phyloP scores from a whole-genome alignment of 1,140 invertebrate species.

The Tetraneura akinire region DNA sequence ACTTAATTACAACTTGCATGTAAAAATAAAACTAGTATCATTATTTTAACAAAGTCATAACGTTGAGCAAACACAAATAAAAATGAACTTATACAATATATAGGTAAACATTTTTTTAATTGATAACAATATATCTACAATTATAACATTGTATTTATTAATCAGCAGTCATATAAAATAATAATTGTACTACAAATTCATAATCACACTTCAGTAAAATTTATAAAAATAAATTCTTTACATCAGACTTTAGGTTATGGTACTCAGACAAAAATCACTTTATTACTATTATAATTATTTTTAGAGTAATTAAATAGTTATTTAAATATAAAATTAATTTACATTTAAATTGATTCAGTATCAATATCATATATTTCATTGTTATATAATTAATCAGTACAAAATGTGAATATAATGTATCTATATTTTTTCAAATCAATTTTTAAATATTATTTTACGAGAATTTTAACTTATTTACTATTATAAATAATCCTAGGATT shows the following conservation, averaged over 20 bases:
- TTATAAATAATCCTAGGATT: too few species aligned
- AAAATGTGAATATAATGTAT: too few species aligned
- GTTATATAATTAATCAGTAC: too few species aligned
- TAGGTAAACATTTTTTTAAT: background rate
- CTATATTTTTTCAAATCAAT: too few species aligned
- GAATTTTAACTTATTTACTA: too few species aligned
- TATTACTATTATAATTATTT: background rate
- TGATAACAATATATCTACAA: slow-evolving; percentile 7
- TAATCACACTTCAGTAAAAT: background rate
- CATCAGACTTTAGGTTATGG: slow-evolving; percentile 4
- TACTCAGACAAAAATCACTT: too few species aligned
- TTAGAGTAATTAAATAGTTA: background rate
- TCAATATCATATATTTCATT: too few species aligned
- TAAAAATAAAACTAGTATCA: background rate
- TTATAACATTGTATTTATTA: background rate
- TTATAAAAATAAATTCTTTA: background rate
- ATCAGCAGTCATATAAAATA: background rate
- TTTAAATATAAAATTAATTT: background rate
- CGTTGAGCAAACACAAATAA: background rate
- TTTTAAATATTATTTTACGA: too few species aligned
- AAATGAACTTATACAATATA: background rate
- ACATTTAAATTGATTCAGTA: too few species aligned
- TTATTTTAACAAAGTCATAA: slow-evolving; percentile 11
- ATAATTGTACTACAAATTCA: slow-evolving; percentile 27
- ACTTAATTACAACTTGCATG: background rate